These are phyloP conservation scores for Athene noctua DNA, from an alignment of 2,113 vertebrate genomes.

Conservation along the genomic window DNA sequence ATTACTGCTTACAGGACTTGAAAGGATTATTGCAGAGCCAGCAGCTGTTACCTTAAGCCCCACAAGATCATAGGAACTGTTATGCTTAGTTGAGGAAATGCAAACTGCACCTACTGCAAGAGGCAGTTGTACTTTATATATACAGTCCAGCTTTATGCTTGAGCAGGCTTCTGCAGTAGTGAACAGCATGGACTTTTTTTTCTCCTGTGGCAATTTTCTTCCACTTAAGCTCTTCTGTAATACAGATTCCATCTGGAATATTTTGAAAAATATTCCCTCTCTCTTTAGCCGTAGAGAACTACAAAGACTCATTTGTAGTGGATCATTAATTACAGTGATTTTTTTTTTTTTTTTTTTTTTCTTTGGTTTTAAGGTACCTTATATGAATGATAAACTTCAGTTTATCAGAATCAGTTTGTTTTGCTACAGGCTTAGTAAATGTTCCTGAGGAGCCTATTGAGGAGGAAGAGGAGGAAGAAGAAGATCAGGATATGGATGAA, in stretches of 20 bases:
- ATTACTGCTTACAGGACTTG: not conserved
- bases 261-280: not conserved
- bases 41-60: not conserved
- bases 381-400: not conserved
- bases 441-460: slow-evolving; percentile 90
- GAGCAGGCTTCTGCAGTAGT: not conserved
- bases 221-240: not conserved
- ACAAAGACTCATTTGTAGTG: not conserved
- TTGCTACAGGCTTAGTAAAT: slow-evolving; percentile 85
- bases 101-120: not conserved
- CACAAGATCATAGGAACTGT: not conserved
- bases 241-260: not conserved
- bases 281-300: not conserved
- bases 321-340: not conserved
- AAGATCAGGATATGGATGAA: slow-evolving; percentile 92
- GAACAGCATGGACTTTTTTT: not conserved
- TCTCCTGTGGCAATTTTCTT: not conserved
- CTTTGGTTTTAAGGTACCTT: not conserved
- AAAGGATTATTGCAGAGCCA: not conserved
- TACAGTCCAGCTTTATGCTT: not conserved
- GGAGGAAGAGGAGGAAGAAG: slow-evolving; percentile 88
- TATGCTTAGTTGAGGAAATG: not conserved
- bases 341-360: not conserved
- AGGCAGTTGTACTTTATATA: not conserved
- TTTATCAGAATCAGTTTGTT: not conserved